Conservation (phyloP, 2,797 vertebrate species). For the Bradypodion pumilum region DNA sequence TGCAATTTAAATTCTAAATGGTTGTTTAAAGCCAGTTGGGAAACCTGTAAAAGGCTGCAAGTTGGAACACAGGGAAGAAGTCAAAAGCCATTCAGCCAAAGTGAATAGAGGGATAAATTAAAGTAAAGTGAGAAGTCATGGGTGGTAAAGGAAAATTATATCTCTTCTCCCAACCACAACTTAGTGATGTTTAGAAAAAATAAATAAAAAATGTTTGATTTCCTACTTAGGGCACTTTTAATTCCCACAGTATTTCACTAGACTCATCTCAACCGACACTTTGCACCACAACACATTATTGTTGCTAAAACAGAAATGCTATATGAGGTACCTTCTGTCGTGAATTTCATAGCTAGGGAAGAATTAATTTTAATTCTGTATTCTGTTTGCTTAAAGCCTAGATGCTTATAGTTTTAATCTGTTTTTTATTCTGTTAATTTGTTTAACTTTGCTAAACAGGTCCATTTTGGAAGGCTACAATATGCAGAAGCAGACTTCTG, state of each 20-base stretch:
- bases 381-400: too few species aligned
- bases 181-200: constrained; percentile 44
- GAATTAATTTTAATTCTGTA: too few species aligned
- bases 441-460: too few species aligned
- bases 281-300: not conserved
- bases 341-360: too few species aligned
- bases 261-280: not conserved
- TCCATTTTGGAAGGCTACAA: too few species aligned
- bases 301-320: constrained; percentile 2
- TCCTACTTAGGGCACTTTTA: constrained; percentile 43
- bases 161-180: not conserved
- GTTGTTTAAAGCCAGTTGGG: constrained; percentile 75
- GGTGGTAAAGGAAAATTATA: constrained; percentile 45
- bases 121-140: constrained; percentile 63
- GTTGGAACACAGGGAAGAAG: constrained; percentile 72
- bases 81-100: constrained; percentile 66
- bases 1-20: constrained; percentile 68
- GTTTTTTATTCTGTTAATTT: too few species aligned
- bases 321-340: not conserved
- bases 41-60: constrained; percentile 71
- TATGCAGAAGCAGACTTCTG: too few species aligned
- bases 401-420: too few species aligned
- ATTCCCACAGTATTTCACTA: not conserved
- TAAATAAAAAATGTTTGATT: constrained; percentile 47
- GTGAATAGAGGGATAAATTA: constrained; percentile 55